Evolutionary conservation across 2,113 vertebrate species (phyloP).

Genomic region (Symphodus melops): DNA sequence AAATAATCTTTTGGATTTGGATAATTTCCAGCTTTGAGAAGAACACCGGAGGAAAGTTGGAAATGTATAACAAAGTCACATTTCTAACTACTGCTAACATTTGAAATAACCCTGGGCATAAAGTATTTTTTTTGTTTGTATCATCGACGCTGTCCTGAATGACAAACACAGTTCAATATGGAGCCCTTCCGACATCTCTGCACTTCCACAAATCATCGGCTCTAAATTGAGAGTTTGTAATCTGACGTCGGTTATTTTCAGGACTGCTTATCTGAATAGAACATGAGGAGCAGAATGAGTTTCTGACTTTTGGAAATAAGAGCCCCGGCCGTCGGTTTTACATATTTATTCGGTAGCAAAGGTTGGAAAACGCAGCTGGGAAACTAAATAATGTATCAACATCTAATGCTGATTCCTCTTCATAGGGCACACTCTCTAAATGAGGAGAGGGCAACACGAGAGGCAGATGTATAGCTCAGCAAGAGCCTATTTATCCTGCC

Average conservation of each 20-base stretch:
- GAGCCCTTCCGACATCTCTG: slow-evolving; percentile 16
- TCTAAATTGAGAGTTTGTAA: slow-evolving; percentile 63
- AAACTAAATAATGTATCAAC: slow-evolving; percentile 73
- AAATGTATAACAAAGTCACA: not conserved
- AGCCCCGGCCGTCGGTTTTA: slow-evolving; percentile 51
- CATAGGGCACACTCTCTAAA: slow-evolving; percentile 54
- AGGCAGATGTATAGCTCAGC: slow-evolving; percentile 50
- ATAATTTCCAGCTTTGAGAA: not conserved
- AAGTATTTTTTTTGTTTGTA: not conserved
- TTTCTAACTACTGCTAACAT: not conserved
- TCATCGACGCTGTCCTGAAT: slow-evolving; percentile 3
- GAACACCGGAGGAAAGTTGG: not conserved
- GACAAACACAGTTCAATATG: slow-evolving; percentile 24
- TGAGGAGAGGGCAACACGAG: slow-evolving; percentile 44
- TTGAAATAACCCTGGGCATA: not conserved
- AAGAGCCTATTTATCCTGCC: slow-evolving; percentile 55
- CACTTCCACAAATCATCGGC: slow-evolving; percentile 24
- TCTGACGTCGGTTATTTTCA: slow-evolving; percentile 58
- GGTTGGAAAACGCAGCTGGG: slow-evolving; percentile 60
- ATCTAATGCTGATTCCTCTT: slow-evolving; percentile 60
- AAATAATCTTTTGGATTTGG: not conserved
- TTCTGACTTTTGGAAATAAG: slow-evolving; percentile 63
- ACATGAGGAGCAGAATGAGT: slow-evolving; percentile 62
- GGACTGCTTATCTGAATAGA: slow-evolving; percentile 70
- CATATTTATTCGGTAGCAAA: slow-evolving; percentile 76